phyloP scores from a whole-genome alignment of 2,888 invertebrate species.

The Andrena chrysosceles region DNA sequence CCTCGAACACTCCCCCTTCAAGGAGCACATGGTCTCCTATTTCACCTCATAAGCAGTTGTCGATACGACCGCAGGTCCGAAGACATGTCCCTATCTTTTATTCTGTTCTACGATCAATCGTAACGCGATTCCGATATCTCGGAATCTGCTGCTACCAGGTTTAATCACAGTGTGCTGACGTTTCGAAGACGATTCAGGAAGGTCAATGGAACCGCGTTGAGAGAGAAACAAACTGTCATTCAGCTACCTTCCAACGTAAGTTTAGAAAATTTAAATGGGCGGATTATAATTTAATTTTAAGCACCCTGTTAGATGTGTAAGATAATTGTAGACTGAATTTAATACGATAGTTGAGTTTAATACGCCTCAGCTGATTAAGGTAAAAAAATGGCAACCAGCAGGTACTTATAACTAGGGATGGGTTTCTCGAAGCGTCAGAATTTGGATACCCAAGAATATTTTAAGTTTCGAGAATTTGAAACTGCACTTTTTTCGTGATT shows the following conservation, averaged over 20 bases:
- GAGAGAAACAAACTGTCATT: not conserved
- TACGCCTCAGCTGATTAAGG: too few species aligned
- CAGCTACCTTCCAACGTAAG: too few species aligned
- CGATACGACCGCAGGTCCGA: constrained; percentile 6
- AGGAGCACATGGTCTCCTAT: constrained; percentile 68
- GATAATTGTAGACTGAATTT: too few species aligned
- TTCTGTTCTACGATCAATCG: constrained; percentile 2
- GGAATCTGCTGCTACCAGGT: not conserved
- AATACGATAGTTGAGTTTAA: too few species aligned
- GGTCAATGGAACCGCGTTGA: not conserved
- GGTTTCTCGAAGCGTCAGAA: too few species aligned
- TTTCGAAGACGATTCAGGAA: not conserved
- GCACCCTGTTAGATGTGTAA: not conserved
- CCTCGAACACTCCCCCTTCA: constrained; percentile 68
- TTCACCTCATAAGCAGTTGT: constrained; percentile 67
- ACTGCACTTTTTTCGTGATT: too few species aligned
- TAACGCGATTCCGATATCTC: not conserved
- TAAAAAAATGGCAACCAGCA: too few species aligned
- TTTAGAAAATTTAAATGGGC: not conserved
- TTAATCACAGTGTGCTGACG: not conserved
- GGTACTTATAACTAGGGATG: too few species aligned
- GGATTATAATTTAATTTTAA: too few species aligned
- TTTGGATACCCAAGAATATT: too few species aligned
- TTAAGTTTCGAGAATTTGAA: too few species aligned
- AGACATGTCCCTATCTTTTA: constrained; percentile 1